Evolutionary conservation across 2,888 invertebrate species (phyloP), one percentile per base, ranked within the genome.

Genomic region (Netelia inedita): DNA sequence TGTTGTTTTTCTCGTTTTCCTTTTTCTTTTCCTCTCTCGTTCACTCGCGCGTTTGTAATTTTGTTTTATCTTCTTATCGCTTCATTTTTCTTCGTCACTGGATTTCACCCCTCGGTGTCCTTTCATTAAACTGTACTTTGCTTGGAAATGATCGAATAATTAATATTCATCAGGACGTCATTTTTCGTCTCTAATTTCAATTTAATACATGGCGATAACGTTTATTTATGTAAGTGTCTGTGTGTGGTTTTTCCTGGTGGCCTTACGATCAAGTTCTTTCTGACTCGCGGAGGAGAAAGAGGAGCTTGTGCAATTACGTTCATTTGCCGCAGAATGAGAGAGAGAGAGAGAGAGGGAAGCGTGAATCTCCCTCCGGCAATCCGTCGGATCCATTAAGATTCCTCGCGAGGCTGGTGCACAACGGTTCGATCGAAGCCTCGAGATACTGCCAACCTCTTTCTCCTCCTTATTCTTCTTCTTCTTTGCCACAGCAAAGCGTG

Each of bases 331-430:
- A 57, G 59, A 59, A 16, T 28, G 35, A 73, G 59, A n/a, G 14
- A 41, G 8, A n/a, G 41, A n/a, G 46, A n/a, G 55, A 35, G 65
- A 43, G 82, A 78, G 82, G 61, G 68, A 69, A 82, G 74, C 85
- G 82, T 72, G 75, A 79, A 85, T 74, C 71, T 74, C 82, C 83
- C 86, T 72, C 86, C 69, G 87, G 88, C 87, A 89, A 90, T 91
- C 88, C 87, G 84, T 82, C 41, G 83, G 85, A 82, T 90, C 90
- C 90, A 90, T 91, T 91, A 91, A 90, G 89, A 91, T 91, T 90
- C 90, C 89, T 88, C 57, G 79, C 85, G 86, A 79, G 80, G 75
- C 28, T 72, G 68, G 79, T 85, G 65, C 79, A 85, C 85, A 35
- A 68, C 82, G 85, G 87, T 89, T 90, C 88, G 88, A 88, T 88